Conservation (phyloP, 2,888 invertebrate species). For the Tromatobia lineatoria region DNA sequence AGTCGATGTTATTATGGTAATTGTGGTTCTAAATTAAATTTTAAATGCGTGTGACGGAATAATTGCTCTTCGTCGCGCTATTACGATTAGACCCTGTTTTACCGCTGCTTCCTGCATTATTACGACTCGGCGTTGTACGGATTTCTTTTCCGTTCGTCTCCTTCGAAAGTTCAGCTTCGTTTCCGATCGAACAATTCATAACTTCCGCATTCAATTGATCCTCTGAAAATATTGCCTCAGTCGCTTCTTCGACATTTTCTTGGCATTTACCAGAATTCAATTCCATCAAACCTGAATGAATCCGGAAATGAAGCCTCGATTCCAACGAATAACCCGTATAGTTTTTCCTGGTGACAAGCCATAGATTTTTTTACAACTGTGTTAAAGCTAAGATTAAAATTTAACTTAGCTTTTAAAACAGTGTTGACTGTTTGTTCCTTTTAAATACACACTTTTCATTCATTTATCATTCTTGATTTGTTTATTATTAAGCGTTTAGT, state of each 20-base stretch:
- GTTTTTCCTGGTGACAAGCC: slow-evolving; percentile 89
- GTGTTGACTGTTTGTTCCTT: too few species aligned
- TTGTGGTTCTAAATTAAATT: neutral
- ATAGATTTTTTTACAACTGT: neutral
- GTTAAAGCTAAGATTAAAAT: neutral
- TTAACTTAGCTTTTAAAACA: too few species aligned
- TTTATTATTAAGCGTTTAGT: too few species aligned
- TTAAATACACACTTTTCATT: too few species aligned
- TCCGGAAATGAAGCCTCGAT: slow-evolving; percentile 95
- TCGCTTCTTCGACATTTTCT: slow-evolving; percentile 64
- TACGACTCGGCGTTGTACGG: slow-evolving; percentile 27
- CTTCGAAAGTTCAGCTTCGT: slow-evolving; percentile 1
- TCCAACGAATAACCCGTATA: slow-evolving; percentile 95
- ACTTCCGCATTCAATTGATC: slow-evolving; percentile 38
- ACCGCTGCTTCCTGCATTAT: slow-evolving; percentile 24
- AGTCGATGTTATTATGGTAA: neutral
- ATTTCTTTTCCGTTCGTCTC: slow-evolving; percentile 34
- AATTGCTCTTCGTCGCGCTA: slow-evolving; percentile 41
- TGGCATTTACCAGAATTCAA: slow-evolving; percentile 82
- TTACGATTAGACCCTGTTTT: slow-evolving; percentile 53
- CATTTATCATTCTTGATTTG: too few species aligned
- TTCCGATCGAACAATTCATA: slow-evolving; percentile 18
- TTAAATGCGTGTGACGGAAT: slow-evolving; percentile 53
- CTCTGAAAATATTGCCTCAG: slow-evolving; percentile 68
- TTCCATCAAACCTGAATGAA: slow-evolving; percentile 91